Conservation (phyloP, 2,113 vertebrate species). For the Thamnophis sirtalis region DNA sequence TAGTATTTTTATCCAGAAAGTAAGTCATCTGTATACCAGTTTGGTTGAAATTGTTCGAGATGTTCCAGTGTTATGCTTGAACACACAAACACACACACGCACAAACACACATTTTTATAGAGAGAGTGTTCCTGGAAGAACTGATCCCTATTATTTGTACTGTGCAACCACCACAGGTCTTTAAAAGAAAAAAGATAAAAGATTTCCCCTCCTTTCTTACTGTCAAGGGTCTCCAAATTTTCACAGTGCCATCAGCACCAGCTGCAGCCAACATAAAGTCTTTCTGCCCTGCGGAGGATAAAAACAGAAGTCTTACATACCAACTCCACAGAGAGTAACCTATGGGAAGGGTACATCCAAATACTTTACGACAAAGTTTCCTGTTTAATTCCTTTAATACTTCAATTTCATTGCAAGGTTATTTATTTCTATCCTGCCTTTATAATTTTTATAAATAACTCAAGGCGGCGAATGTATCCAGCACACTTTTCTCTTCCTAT, state of each 20-base stretch:
- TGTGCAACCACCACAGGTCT: neutral
- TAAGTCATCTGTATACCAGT: too few relatives aligned
- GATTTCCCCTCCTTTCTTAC: neutral
- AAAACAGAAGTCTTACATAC: neutral
- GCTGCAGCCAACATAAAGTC: constrained; percentile 19
- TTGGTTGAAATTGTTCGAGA: too few relatives aligned
- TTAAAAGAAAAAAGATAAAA: neutral
- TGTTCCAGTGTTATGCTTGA: too few relatives aligned
- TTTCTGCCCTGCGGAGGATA: constrained; percentile 21
- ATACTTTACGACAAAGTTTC: neutral
- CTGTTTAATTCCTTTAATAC: neutral
- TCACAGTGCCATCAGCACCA: constrained; percentile 29
- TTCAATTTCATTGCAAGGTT: neutral
- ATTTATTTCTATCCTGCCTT: neutral
- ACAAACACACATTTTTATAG: too few relatives aligned
- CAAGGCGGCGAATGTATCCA: neutral
- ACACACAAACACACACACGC: too few relatives aligned
- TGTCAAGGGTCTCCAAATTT: constrained; percentile 37
- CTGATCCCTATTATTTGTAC: neutral
- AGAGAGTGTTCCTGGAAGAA: neutral
- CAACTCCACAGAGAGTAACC: neutral
- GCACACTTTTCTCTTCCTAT: neutral
- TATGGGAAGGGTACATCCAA: neutral
- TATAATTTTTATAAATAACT: neutral
- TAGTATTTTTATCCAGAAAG: too few relatives aligned